phyloP scores from a whole-genome alignment of 2,797 vertebrate species.

The Meda fulgida region DNA sequence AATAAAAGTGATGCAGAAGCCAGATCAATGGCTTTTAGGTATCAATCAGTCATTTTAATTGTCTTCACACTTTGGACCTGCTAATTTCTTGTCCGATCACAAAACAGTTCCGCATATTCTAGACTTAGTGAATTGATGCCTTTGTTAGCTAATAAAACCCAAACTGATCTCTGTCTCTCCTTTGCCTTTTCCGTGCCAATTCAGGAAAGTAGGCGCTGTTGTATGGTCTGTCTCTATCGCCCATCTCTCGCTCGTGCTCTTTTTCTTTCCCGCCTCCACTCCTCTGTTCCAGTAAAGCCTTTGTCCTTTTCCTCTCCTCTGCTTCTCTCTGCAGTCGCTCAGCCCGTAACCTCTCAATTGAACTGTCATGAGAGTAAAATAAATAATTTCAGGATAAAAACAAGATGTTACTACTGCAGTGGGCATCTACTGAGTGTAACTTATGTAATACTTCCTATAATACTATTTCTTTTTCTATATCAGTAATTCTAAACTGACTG shows the following conservation, averaged over 20 bases:
- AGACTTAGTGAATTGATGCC: background rate
- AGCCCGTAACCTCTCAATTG: constrained; percentile 79
- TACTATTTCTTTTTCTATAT: background rate
- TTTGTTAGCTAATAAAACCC: constrained; percentile 44
- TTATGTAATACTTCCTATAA: background rate
- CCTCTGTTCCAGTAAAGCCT: constrained; percentile 77
- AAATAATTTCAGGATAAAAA: background rate
- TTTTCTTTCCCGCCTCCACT: constrained; percentile 60
- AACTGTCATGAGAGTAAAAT: constrained; percentile 54
- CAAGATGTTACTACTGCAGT: background rate
- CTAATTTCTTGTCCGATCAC: constrained; percentile 25
- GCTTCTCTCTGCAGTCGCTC: constrained; percentile 83
- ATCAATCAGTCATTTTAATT: constrained; percentile 33
- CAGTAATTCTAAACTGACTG: background rate
- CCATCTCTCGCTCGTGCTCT: constrained; percentile 64
- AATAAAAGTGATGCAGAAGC: background rate
- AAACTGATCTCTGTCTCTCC: constrained; percentile 70
- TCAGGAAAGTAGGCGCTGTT: constrained; percentile 89
- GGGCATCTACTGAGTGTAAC: background rate
- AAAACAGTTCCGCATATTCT: constrained; percentile 22
- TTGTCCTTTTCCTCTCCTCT: constrained; percentile 76
- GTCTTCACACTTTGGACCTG: constrained; percentile 12
- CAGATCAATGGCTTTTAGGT: constrained; percentile 25
- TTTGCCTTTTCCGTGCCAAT: constrained; percentile 80
- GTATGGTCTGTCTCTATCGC: constrained; percentile 83